Evolutionary conservation across 2,113 vertebrate genomes (phyloP), one percentile per base, ranked within the genome.

Genomic region (Puntigrus tetrazona): DNA sequence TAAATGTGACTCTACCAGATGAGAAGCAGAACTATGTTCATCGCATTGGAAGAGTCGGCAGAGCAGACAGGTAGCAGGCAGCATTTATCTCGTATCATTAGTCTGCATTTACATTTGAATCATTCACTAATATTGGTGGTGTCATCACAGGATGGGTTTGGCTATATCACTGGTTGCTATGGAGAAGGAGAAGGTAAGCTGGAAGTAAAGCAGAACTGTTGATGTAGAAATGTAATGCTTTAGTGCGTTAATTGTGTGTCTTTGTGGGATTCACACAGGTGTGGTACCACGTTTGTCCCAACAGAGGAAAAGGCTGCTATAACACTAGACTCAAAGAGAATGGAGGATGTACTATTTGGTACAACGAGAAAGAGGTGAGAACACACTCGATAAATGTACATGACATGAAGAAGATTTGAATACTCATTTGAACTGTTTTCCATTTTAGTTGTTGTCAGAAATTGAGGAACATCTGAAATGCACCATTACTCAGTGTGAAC

Each of bases 1-100:
- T 99, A 85, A 99, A 99, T 0, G 98, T 99, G 89, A 99, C 98
- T 0, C 95, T 99, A 78, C 98, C 98, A 2, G 98, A 99, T 90
- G 98, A 99, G 87, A 99, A 99, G 86, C 98, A 99, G 90, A 99
- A 99, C 90, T 99, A 99, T 0, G 98, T 99, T 34, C 98, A 99
- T 92, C 95, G 98, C 5, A 99, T 99, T 1, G 98, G 98, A 82
- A 94, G 98, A 93, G 98, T 99, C 0, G 98, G 98, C 75, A 94
- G 98, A 93, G 98, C 98, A 9, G 98, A 99, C 91, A 97, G 96
- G 98, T 99, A 13, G 90, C 11, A 3, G 1, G 2, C 16, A 45
- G 27, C 2, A 18, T 11, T 29, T n/a, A 5, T 0, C 14, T 4
- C 50, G n/a, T 65, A 2, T 27, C 3, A 3, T 52, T 85, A 65